A percentile compares a stretch with the other conserved stretches of the same genome.
Evolutionary conservation across 2,113 vertebrate species (phyloP).

Genomic region (Pimephales promelas): DNA sequence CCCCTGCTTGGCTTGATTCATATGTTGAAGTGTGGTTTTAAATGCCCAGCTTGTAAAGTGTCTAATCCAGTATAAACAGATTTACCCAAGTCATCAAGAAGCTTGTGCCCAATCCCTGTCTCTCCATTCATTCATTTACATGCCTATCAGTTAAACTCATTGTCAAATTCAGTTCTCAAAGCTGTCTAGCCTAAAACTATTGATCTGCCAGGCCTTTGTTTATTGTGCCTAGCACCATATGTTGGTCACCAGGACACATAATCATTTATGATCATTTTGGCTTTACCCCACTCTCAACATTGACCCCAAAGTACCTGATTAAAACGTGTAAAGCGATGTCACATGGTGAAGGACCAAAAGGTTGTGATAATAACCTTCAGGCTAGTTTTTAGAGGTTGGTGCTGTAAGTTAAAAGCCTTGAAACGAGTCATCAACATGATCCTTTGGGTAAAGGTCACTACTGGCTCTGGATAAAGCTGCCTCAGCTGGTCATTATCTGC

Average conservation of each 20-base stretch:
- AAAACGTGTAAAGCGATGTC: conserved; percentile 19
- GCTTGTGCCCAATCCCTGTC: conserved; percentile 25
- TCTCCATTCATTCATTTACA: conserved; percentile 54
- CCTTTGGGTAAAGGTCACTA: conserved; percentile 37
- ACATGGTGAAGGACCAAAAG: conserved; percentile 24
- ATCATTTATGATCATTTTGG: conserved; percentile 35
- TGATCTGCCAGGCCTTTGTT: conserved; percentile 58
- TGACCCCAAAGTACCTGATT: conserved; percentile 22
- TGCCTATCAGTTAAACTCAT: conserved; percentile 56
- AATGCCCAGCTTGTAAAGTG: conserved; percentile 48
- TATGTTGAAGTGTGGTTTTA: conserved; percentile 54
- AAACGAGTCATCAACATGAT: conserved; percentile 37
- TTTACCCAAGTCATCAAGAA: conserved; percentile 55
- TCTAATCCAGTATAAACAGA: conserved; percentile 37
- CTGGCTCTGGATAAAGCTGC: conserved; percentile 18
- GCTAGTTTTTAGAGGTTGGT: conserved; percentile 47
- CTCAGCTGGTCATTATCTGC: conserved; percentile 42
- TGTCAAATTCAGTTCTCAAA: conserved; percentile 54
- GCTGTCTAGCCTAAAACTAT: conserved; percentile 53
- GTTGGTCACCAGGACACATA: conserved; percentile 37
- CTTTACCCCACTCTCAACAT: conserved; percentile 10
- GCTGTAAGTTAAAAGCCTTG: conserved; percentile 32
- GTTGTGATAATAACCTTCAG: conserved; percentile 18
- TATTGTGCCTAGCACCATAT: conserved; percentile 43
- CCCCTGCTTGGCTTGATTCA: conserved; percentile 50